These are phyloP conservation scores for Noctua pronuba DNA, from an alignment of 2,888 invertebrate genomes.

Conservation along the genomic window DNA sequence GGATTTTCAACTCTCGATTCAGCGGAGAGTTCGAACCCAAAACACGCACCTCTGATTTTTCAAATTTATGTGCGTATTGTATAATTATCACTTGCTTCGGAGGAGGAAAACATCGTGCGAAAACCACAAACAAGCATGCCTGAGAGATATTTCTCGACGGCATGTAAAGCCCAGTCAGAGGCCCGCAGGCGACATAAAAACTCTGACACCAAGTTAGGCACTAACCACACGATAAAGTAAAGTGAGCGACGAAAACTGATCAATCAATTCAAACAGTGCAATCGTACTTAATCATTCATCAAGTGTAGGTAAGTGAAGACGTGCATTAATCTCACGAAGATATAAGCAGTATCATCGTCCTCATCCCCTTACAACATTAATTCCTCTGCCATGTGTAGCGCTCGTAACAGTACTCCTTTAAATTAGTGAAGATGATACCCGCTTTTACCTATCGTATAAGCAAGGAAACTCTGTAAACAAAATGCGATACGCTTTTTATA, in stretches of 20 bases:
- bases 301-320: background rate
- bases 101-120: too few species aligned
- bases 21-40: background rate
- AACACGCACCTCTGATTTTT: too few species aligned
- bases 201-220: too few species aligned
- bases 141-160: too few species aligned
- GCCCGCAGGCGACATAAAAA: too few species aligned
- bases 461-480: background rate
- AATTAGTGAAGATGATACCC: constrained; percentile 17
- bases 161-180: too few species aligned
- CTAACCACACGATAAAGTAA: too few species aligned
- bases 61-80: too few species aligned
- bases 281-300: background rate
- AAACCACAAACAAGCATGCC: too few species aligned
- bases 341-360: background rate
- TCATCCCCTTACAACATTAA: constrained; percentile 13
- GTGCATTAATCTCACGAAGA: background rate
- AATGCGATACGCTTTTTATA: constrained; percentile 13
- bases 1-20: background rate
- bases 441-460: background rate
- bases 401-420: background rate
- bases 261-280: background rate
- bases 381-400: background rate
- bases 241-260: too few species aligned
- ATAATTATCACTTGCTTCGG: too few species aligned